phyloP scores from a whole-genome alignment of 1,140 invertebrate genomes.

The Ectropis grisescens region DNA sequence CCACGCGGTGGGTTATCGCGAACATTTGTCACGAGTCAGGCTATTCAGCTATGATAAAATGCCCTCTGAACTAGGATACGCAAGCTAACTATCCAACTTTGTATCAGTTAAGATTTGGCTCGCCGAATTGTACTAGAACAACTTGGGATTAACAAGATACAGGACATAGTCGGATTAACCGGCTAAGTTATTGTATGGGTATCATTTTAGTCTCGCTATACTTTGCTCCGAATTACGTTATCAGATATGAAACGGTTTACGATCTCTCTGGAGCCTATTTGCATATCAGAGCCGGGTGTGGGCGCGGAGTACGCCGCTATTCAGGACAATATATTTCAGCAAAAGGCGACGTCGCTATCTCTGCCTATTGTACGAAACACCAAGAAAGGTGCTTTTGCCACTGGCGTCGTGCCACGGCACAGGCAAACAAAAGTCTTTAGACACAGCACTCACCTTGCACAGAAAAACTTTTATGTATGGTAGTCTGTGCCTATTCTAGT shows the following conservation, averaged over 20 bases:
- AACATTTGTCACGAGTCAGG: constrained; percentile 25
- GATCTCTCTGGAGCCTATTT: constrained; percentile 47
- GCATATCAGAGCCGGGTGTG: constrained; percentile 50
- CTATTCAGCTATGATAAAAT: constrained; percentile 17
- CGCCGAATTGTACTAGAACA: too few relatives aligned
- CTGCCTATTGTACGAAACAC: constrained; percentile 31
- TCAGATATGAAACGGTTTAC: constrained; percentile 53
- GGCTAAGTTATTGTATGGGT: constrained; percentile 14
- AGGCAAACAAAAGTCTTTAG: constrained; percentile 1
- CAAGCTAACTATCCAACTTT: too few relatives aligned
- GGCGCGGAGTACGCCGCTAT: constrained; percentile 33
- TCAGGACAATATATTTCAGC: constrained; percentile 48
- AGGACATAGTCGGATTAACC: constrained; percentile 5
- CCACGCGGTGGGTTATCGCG: constrained; percentile 21
- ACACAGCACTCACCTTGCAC: too few relatives aligned
- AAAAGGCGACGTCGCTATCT: constrained; percentile 43
- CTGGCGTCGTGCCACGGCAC: constrained; percentile 29
- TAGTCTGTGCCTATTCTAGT: too few relatives aligned
- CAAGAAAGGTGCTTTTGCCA: constrained; percentile 20
- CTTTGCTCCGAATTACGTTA: constrained; percentile 42
- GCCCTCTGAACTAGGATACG: constrained; percentile 3
- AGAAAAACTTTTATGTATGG: constrained; percentile 2
- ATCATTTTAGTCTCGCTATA: constrained; percentile 31
- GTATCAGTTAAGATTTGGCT: too few relatives aligned
- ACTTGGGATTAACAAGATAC: constrained; percentile 5